Evolutionary conservation across 2,797 vertebrate genomes (phyloP).

Genomic region (Channallabes apus): DNA sequence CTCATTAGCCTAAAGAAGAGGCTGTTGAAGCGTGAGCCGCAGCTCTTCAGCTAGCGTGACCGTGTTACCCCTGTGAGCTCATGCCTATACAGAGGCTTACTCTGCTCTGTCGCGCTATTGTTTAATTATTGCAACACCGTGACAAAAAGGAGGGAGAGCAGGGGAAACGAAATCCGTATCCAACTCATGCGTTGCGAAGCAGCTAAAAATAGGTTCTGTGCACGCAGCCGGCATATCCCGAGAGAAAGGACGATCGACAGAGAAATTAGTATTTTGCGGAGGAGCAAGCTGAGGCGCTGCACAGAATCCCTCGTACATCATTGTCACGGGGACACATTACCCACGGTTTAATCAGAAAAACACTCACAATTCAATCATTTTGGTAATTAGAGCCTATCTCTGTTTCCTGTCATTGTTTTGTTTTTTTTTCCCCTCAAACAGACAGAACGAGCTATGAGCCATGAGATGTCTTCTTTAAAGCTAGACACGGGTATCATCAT

Average conservation of each 20-base stretch:
- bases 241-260: slow-evolving; percentile 44
- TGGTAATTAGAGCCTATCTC: slow-evolving; percentile 12
- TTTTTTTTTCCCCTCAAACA: not conserved
- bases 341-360: slow-evolving; percentile 39
- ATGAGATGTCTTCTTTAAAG: not conserved
- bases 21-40: not conserved
- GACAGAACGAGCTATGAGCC: not conserved
- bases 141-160: slow-evolving; percentile 14
- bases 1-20: not conserved
- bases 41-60: not conserved
- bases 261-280: slow-evolving; percentile 53
- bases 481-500: not conserved
- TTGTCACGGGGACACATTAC: slow-evolving; percentile 31
- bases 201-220: slow-evolving; percentile 68
- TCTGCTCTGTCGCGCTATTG: not conserved
- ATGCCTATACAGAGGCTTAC: slow-evolving; percentile 29
- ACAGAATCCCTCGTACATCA: slow-evolving; percentile 40
- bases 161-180: slow-evolving; percentile 39
- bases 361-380: slow-evolving; percentile 9
- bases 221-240: slow-evolving; percentile 32
- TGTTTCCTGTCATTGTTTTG: not conserved
- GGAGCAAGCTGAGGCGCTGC: slow-evolving; percentile 22
- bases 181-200: slow-evolving; percentile 60
- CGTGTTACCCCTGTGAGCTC: slow-evolving; percentile 10
- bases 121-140: slow-evolving; percentile 44